Conservation (phyloP, 1,140 invertebrate species). For the Drosophila obscura region DNA sequence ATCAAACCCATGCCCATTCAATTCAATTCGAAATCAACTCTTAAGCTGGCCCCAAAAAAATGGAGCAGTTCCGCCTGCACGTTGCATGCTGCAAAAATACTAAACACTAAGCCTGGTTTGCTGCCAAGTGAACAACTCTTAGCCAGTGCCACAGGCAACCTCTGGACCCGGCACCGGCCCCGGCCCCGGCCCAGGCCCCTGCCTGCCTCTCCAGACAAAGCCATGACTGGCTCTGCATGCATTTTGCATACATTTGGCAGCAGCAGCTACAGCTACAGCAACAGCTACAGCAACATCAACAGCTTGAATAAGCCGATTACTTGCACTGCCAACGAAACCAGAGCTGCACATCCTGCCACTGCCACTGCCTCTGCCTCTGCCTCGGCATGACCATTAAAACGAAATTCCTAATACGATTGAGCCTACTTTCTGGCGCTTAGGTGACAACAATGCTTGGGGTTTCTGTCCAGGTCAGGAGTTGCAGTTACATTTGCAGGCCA, state of each 20-base stretch:
- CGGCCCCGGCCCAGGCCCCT: neutral
- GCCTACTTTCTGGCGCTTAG: slow-evolving; percentile 49
- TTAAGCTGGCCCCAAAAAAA: neutral
- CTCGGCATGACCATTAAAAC: slow-evolving; percentile 47
- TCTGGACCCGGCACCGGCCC: neutral
- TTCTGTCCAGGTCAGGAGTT: no score
- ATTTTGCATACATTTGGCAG: slow-evolving; percentile 49
- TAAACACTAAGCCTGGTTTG: slow-evolving; percentile 13
- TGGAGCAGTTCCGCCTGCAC: slow-evolving; percentile 25
- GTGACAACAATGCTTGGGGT: neutral
- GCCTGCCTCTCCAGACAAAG: slow-evolving; percentile 2
- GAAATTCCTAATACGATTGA: slow-evolving; percentile 56
- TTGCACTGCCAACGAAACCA: slow-evolving; percentile 34
- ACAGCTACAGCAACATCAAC: slow-evolving; percentile 7
- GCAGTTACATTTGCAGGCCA: slow-evolving; percentile 1
- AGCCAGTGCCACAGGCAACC: no score
- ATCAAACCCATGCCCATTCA: slow-evolving; percentile 38
- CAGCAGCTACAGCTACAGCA: neutral
- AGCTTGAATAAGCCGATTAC: slow-evolving; percentile 57
- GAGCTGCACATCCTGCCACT: slow-evolving; percentile 3
- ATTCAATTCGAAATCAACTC: slow-evolving; percentile 9
- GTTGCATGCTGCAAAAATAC: slow-evolving; percentile 12
- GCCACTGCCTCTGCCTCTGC: neutral
- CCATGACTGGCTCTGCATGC: slow-evolving; percentile 5
- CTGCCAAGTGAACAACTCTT: slow-evolving; percentile 14